Percentiles rank a stretch among this genome's conserved stretches.
phyloP scores from a whole-genome alignment of 2,888 invertebrate species.

The Laothoe populi region DNA sequence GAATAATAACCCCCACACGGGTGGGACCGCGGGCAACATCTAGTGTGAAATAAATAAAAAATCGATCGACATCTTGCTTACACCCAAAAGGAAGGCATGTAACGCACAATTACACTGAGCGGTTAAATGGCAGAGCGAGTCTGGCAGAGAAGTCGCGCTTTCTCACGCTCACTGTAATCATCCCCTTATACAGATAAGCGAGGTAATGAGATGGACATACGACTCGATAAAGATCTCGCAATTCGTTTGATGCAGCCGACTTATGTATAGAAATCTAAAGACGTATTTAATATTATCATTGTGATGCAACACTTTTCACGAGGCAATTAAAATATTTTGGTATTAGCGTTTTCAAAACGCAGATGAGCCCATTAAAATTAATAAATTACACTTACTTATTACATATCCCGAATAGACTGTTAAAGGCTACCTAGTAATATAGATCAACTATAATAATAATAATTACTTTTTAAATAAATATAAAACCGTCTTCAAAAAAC shows the following conservation, averaged over 20 bases:
- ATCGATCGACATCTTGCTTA: background rate
- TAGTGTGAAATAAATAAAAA: background rate
- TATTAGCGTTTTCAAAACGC: no score
- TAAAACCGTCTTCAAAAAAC: no score
- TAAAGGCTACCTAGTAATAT: no score
- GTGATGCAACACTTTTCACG: no score
- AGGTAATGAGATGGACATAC: slow-evolving; percentile 12
- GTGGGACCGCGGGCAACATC: no score
- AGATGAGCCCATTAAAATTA: no score
- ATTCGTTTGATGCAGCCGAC: slow-evolving; percentile 13
- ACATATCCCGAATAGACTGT: no score
- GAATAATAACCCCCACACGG: no score
- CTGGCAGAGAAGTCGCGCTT: background rate
- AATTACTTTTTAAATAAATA: no score
- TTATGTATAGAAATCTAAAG: background rate
- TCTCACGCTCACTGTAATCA: background rate
- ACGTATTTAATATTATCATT: background rate
- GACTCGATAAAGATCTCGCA: background rate
- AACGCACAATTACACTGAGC: background rate
- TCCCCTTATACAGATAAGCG: slow-evolving; percentile 14
- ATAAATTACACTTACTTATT: no score
- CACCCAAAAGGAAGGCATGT: background rate
- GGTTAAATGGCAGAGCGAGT: background rate
- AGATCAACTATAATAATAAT: no score
- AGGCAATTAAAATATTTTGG: no score